Base-by-base conservation (phyloP, 2,113 vertebrate species). In the Nothoprocta perdicaria region DNA sequence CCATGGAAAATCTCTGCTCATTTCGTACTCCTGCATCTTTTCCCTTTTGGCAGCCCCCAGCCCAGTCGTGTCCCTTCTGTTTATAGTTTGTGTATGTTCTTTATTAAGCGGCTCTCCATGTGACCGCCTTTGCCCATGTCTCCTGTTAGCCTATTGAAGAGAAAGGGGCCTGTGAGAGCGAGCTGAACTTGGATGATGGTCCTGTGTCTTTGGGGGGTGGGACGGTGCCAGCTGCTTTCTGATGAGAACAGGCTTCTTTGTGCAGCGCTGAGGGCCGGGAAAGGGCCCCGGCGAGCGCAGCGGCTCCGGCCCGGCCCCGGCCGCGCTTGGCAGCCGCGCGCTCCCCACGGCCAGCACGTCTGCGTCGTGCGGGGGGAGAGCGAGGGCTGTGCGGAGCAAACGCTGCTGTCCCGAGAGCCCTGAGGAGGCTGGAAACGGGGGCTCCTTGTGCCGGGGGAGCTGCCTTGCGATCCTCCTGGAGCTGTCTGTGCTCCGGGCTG, bases 211-310 rank as follows among this genome's bases (percentile, higher is more conserved):
- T 48, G 73, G 68, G 66, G 27, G 23, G 80, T 77, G 74, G 33
- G 86, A 63, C 73, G 71, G 84, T 95, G 93, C 95, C 95, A 96
- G 84, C 58, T 0, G 0, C 78, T 84, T 95, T 68, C 83, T 5
- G 14, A 83, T 78, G 88, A 94, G 86, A 95, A 95, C 24, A 86
- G 94, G 69, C 90, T 74, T 68, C 92, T 91, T 94, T 95, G 90
- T 94, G 88, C 45, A 78, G 65, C 80, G 88, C 84, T 86, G 90
- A 77, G 90, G 86, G 57, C 57, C 8, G 31, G 7, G 57, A 57
- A 57, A 94, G 88, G 89, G 45, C 71, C 57, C 23, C 60, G 53
- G 48, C 68, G 9, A 83, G 35, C 65, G 2, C 5, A 88, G 55
- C 1, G 0, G 60, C 45, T 77, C 55, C 63, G 0, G 18, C 24